A percentile compares a stretch with the other conserved stretches of the same genome.
Evolutionary conservation across 2,113 vertebrate genomes (phyloP).

Genomic region (Mobula hypostoma): DNA sequence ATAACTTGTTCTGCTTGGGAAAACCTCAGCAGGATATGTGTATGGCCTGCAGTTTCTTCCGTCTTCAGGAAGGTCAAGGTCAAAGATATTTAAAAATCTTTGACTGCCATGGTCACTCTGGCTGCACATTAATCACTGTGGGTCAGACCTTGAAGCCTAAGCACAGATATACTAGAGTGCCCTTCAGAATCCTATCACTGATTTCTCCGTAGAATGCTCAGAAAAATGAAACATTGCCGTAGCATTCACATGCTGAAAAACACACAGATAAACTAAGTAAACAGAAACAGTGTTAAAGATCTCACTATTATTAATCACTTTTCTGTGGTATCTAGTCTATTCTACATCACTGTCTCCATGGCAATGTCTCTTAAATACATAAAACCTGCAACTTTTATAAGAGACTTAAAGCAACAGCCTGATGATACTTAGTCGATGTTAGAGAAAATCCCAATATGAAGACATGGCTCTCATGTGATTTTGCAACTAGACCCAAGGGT

Average conservation of each 20-base stretch:
- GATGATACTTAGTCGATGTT: neutral
- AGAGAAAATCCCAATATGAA: neutral
- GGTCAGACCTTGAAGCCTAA: conserved; percentile 27
- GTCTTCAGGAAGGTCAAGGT: conserved; percentile 45
- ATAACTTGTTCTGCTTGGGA: conserved; percentile 44
- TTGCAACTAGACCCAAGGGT: too few relatives aligned
- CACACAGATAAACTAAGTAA: neutral
- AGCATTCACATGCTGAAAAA: neutral
- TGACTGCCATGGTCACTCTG: conserved; percentile 42
- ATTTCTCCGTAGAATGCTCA: neutral
- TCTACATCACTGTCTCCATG: neutral
- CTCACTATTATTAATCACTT: neutral
- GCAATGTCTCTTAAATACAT: neutral
- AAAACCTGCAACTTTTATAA: neutral
- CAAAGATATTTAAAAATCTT: conserved; percentile 45
- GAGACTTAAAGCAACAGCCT: neutral
- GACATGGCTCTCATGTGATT: neutral
- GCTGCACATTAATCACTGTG: conserved; percentile 43
- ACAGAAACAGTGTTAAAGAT: neutral
- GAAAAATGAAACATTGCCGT: neutral
- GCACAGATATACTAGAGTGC: neutral
- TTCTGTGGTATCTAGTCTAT: neutral
- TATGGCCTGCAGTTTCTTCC: conserved; percentile 44
- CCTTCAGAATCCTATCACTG: neutral
- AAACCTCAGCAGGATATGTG: conserved; percentile 45